Evolutionary conservation across 2,888 invertebrate species (phyloP).

Genomic region (Tipula lateralis): DNA sequence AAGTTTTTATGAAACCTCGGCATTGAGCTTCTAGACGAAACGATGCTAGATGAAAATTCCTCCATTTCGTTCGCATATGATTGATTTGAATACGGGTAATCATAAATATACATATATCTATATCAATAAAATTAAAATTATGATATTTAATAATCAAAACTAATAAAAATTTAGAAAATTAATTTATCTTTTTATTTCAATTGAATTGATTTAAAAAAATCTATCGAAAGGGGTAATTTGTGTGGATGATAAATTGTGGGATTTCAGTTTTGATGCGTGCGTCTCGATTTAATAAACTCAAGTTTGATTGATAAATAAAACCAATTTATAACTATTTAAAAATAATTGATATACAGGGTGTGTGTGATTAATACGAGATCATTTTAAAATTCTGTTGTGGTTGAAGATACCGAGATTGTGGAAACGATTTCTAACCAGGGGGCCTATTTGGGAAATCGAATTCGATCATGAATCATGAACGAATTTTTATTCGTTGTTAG

Average conservation of each 20-base stretch:
- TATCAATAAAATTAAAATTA: slow-evolving; percentile 9
- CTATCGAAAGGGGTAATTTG: background rate
- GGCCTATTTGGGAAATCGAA: too few relatives aligned
- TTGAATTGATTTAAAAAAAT: background rate
- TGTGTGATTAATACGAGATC: too few relatives aligned
- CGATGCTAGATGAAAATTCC: background rate
- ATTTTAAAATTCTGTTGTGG: too few relatives aligned
- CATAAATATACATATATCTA: background rate
- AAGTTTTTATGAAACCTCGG: background rate
- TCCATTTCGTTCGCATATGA: background rate
- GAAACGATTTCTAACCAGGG: too few relatives aligned
- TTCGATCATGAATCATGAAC: too few relatives aligned
- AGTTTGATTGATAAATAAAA: background rate
- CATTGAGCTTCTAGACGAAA: background rate
- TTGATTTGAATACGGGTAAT: background rate
- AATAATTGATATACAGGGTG: background rate
- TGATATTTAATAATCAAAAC: slow-evolving; percentile 1
- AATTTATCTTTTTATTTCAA: background rate
- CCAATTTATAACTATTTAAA: background rate
- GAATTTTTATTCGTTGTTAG: too few relatives aligned
- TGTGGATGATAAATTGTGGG: background rate
- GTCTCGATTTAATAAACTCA: background rate
- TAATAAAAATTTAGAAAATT: background rate
- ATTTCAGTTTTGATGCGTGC: background rate
- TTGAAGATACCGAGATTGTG: too few relatives aligned